Evolutionary conservation across 2,888 invertebrate genomes (phyloP).

Genomic region (Metellina segmentata): DNA sequence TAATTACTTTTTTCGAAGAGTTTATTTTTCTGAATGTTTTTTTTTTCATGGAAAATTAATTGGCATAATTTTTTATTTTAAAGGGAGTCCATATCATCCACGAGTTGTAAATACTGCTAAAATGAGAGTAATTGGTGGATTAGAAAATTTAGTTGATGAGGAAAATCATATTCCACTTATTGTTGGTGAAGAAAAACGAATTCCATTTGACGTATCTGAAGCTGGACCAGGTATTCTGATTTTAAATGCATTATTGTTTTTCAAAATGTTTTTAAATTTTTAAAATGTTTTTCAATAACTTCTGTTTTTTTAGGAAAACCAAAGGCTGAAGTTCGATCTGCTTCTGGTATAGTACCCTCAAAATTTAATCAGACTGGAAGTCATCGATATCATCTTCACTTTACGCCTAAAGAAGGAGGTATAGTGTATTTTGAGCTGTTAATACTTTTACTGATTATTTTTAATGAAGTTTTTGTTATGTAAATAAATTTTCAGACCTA

Average conservation of each 20-base stretch:
- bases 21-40: too few species aligned
- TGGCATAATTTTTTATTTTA: conserved; percentile 78
- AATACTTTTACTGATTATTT: not conserved
- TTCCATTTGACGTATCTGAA: conserved; percentile 92
- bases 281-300: not conserved
- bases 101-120: conserved; percentile 88
- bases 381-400: conserved; percentile 83
- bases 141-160: conserved; percentile 90
- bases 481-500: not conserved
- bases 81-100: conserved; percentile 92
- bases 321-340: conserved; percentile 83
- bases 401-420: conserved; percentile 83
- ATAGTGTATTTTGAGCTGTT: conserved; percentile 38
- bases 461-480: not conserved
- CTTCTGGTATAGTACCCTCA: conserved; percentile 82
- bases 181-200: conserved; percentile 82
- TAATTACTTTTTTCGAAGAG: too few species aligned
- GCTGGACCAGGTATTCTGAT: conserved; percentile 90
- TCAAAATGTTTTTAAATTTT: not conserved
- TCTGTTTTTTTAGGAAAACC: conserved; percentile 81
- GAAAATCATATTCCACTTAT: conserved; percentile 82
- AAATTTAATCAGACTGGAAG: conserved; percentile 82
- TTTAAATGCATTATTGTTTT: not conserved
- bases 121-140: conserved; percentile 90
- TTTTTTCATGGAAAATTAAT: too few species aligned